Evolutionary conservation across 2,888 invertebrate species (phyloP).

Genomic region (Trisateles emortualis): DNA sequence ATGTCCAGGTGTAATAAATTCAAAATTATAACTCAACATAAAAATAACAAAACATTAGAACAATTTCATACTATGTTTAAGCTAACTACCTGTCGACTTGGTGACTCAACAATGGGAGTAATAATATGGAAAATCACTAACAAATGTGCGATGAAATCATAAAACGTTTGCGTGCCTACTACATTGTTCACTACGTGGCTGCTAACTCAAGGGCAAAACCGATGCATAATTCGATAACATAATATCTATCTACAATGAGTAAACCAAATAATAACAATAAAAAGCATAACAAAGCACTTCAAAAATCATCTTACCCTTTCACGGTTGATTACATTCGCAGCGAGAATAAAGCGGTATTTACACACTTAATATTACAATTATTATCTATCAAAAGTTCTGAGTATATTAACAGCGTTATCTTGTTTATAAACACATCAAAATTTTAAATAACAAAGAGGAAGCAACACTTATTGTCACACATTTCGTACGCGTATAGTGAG

Average conservation of each 20-base stretch:
- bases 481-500: slow-evolving; percentile 74
- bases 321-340: slow-evolving; percentile 51
- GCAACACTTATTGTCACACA: slow-evolving; percentile 87
- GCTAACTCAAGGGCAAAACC: slow-evolving; percentile 50
- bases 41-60: not conserved
- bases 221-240: slow-evolving; percentile 13
- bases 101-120: slow-evolving; percentile 57
- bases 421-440: slow-evolving; percentile 67
- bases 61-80: slow-evolving; percentile 2
- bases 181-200: slow-evolving; percentile 42
- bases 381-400: slow-evolving; percentile 34
- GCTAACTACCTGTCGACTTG: slow-evolving; percentile 45
- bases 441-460: slow-evolving; percentile 79
- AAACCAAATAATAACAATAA: slow-evolving; percentile 23
- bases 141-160: slow-evolving; percentile 58
- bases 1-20: not conserved
- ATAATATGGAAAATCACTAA: slow-evolving; percentile 63
- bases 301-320: slow-evolving; percentile 57
- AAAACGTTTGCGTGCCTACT: slow-evolving; percentile 57
- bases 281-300: slow-evolving; percentile 19
- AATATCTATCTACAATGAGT: slow-evolving; percentile 18
- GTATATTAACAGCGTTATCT: slow-evolving; percentile 42
- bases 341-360: slow-evolving; percentile 45
- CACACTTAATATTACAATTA: slow-evolving; percentile 41
- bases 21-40: not conserved